Percentiles rank a stretch among this genome's conserved stretches.
Evolutionary conservation across 2,888 invertebrate species (phyloP).

Genomic region (Perithous albicinctus): DNA sequence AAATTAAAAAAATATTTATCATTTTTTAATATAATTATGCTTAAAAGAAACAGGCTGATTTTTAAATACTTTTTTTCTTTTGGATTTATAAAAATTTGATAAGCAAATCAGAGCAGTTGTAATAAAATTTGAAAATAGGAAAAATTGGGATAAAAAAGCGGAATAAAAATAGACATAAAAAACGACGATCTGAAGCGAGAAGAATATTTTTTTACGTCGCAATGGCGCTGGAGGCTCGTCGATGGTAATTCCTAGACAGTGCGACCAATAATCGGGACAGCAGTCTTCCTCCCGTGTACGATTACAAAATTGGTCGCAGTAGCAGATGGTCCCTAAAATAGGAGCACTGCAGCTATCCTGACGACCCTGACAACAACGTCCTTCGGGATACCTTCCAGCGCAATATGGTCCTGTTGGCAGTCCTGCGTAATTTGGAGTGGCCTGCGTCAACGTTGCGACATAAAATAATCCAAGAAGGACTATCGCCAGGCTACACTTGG

Average conservation of each 20-base stretch:
- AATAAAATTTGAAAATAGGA: background rate
- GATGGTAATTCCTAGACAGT: slow-evolving; percentile 87
- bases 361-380: slow-evolving; percentile 90
- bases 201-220: slow-evolving; percentile 66
- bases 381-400: slow-evolving; percentile 79
- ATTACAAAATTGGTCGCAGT: slow-evolving; percentile 97
- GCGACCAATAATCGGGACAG: slow-evolving; percentile 95
- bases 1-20: too few relatives aligned
- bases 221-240: slow-evolving; percentile 68
- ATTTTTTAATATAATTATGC: too few relatives aligned
- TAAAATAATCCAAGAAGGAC: slow-evolving; percentile 64
- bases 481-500: slow-evolving; percentile 59
- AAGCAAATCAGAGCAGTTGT: too few relatives aligned
- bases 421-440: slow-evolving; percentile 83
- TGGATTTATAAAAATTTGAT: too few relatives aligned
- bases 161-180: background rate
- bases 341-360: slow-evolving; percentile 93
- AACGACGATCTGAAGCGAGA: too few relatives aligned
- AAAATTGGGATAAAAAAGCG: background rate
- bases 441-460: slow-evolving; percentile 63
- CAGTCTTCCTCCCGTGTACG: slow-evolving; percentile 91
- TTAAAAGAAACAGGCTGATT: too few relatives aligned
- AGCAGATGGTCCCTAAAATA: slow-evolving; percentile 94
- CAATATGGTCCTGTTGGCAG: slow-evolving; percentile 88
- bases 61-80: too few relatives aligned